Base-by-base conservation (phyloP, 2,113 vertebrate species). In the Oostethus manadensis region DNA sequence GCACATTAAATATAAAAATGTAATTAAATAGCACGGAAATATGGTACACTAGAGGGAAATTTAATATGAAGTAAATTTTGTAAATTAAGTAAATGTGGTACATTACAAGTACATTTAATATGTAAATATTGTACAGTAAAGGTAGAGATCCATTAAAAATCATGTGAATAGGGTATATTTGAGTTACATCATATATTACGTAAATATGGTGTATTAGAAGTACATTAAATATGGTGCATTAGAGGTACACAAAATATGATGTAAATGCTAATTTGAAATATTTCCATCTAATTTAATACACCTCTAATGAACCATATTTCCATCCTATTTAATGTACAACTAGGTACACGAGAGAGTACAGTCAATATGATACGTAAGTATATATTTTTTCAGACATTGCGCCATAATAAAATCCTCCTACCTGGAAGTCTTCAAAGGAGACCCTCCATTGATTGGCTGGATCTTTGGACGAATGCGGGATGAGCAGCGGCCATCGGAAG, bases 351-450 rank as follows among this genome's bases (percentile, higher is more conserved):
- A n/a, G n/a, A n/a, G n/a, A n/a, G n/a, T n/a, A n/a, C n/a, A n/a
- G n/a, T 26, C 5, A 33, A 33, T 33, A 33, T 33, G 29, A 33
- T 33, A 5, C 8, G n/a, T 33, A 33, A 33, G 29, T 8, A 33
- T 33, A 33, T 33, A 33, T 3, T 7, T 4, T 33, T 33, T 33
- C 29, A 33, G 29, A 33, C 29, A 33, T 33, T 33, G 29, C 29
- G 5, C 10, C 17, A 48, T 20, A n/a, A 16, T 57, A 13, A 22
- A n/a, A 43, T 8, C 10, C 3, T 58, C 22, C 42, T 65, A 95
- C 94, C 92, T 95, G 94, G 66, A 96, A 92, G 64, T 93, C 88
- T 0, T 79, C 44, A 8, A 96, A 87, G 0, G 76, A 75, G n/a
- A 95, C 62, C 20, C 85, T 83, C 94, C 93, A 94, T 54, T 77